Conservation (phyloP, 2,888 invertebrate species). For the Tenthredo mesomela region DNA sequence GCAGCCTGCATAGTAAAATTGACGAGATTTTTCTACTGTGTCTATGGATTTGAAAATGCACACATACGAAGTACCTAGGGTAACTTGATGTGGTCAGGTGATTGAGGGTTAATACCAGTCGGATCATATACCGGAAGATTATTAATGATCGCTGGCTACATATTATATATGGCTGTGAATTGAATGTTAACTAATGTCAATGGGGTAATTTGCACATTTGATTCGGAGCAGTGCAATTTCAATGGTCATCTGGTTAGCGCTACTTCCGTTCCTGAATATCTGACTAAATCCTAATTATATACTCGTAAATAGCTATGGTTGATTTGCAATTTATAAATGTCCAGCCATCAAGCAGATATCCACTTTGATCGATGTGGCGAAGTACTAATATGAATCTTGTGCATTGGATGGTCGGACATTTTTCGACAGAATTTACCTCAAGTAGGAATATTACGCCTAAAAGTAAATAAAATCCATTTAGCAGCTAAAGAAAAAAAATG, state of each 20-base stretch:
- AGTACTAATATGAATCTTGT: background rate
- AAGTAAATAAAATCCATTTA: background rate
- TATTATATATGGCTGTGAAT: background rate
- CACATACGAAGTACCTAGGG: background rate
- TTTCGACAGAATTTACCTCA: background rate
- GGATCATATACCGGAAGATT: background rate
- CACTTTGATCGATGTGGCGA: background rate
- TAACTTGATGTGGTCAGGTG: background rate
- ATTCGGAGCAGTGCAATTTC: constrained; percentile 23
- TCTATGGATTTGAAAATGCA: background rate
- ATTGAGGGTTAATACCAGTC: constrained; percentile 22
- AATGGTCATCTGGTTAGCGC: constrained; percentile 8
- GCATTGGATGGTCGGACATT: background rate
- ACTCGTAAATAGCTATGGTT: background rate
- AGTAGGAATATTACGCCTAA: too few relatives aligned
- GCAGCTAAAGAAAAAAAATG: background rate
- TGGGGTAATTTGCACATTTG: background rate
- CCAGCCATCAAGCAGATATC: background rate
- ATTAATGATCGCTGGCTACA: constrained; percentile 13
- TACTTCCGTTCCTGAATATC: constrained; percentile 12
- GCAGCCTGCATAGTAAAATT: background rate
- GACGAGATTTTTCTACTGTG: background rate
- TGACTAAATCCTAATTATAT: background rate
- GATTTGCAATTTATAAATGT: background rate
- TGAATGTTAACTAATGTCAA: constrained; percentile 38